Base-by-base conservation (phyloP, 2,113 vertebrate species). In the Ctenodactylus gundi region DNA sequence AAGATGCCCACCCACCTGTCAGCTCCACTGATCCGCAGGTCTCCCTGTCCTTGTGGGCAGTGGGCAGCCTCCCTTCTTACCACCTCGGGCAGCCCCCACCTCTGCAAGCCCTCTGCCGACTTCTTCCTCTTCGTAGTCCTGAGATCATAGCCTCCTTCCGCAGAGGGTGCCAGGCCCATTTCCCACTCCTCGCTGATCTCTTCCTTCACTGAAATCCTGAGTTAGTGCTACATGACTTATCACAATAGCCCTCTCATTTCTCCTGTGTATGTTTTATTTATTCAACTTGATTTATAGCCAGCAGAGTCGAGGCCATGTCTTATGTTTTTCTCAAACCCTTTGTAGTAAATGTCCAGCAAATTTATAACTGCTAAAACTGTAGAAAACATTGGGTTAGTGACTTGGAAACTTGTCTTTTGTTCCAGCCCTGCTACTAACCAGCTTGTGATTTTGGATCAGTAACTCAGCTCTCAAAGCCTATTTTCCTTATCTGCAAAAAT, bases 401-500 rank as follows among this genome's bases (percentile, higher is more conserved):
- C 49, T 83, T 78, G 39, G 57, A 80, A 73, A 62, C 20, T 55
- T 57, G 44, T 62, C 36, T 92, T 88, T 86, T 49, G 6, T 62
- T 80, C 8, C 14, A 65, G 41, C 31, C 78, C 57, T 83, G 27
- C 64, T 88, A 64, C 49, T 84, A 90, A 83, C 39, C 60, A 85
- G 29, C n/a, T 73, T 78, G 39, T 91, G 90, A 73, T 58, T 80
- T 55, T 25, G 67, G 51, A 34, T 4, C 60, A 55, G 60, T 62
- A 57, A 49, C 15, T 81, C 85, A 82, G 64, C 25, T 85, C 60
- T 65, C n/a, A 75, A 76, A 93, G 18, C 85, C 34, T 20, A 12
- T 51, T 95, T 58, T 55, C n/a, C 23, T 78, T 36, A 77, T 62
- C 67, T 78, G 65, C 12, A 65, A 86, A 95, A 90, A 82, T 88